Evolutionary conservation across 2,113 vertebrate genomes (phyloP), one percentile per base, ranked within the genome.

Genomic region (Alethe castanea): DNA sequence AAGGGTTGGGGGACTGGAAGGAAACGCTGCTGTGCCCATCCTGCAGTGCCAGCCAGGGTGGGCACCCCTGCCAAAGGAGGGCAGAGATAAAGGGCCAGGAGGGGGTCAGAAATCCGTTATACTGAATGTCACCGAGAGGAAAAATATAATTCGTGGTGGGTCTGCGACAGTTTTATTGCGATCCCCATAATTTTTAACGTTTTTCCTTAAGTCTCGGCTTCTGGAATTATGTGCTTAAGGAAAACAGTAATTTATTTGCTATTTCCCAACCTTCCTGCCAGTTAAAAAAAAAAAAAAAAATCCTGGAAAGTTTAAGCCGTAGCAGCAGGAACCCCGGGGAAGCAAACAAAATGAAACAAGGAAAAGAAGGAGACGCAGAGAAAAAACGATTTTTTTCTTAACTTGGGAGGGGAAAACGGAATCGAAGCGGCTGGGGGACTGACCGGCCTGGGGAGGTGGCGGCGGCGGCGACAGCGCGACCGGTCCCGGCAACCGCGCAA

Each of bases 381-480:
- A 62, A 62, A 89, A 96, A 95, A 89, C 87, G 92, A 95, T 87
- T 66, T 91, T 91, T 50, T 81, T 8, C 31, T 31, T 42, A 62
- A 73, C 83, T 92, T 42, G 35, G 11, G 65, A 86, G 33, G 35
- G 23, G 2, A 66, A 86, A 96, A 95, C 93, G 96, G 91, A 92
- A 91, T 94, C 25, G 73, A 77, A 89, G 60, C 69, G 13, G 83
- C 33, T 9, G 56, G 38, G 54, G 67, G 40, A 77, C 36, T 59
- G 29, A 56, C 24, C 54, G 54, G 17, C 28, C 31, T 57, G 28
- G 47, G 45, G n/a, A 73, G 64, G 74, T 23, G 62, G 67, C 38
- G 36, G 35, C 47, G 19, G 26, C 19, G 50, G 42, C 38, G 54
- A 38, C 73, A 33, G 26, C 19, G 42, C 70, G 53, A 50, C 19